Evolutionary conservation across 2,113 vertebrate species (phyloP), one percentile per base, ranked within the genome.

Genomic region (Sciurus niger): DNA sequence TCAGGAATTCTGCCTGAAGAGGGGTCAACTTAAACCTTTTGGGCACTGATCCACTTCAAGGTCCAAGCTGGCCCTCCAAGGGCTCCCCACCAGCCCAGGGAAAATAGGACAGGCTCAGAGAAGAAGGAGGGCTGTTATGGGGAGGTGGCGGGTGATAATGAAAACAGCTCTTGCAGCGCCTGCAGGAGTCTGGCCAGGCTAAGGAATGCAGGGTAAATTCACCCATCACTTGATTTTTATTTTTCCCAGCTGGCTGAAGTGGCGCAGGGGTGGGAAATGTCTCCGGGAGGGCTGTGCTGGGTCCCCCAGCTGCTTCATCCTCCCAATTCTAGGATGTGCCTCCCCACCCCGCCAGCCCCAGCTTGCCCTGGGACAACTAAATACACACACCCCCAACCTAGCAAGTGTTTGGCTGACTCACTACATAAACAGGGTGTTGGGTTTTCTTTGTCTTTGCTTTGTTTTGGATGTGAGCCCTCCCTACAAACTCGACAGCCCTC

Each of bases 371-470:
- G 86, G 74, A 96, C 96, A 97, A 76, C 77, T 89, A 79, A 78
- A 85, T 65, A 93, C 68, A 68, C 53, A 65, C 51, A n/a, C 86
- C n/a, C 70, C 70, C 89, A 82, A 86, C 84, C 96, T 90, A 97
- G 96, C 96, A 97, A 98, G 97, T 97, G 97, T 97, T 97, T 97
- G 97, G 92, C 96, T 98, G 97, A 97, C 96, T 97, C 93, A 97
- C 97, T 98, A 95, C 92, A 93, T 87, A 97, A 98, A 97, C 97
- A 97, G 95, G 51, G 92, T 94, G 90, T 95, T 98, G 90, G 53
- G 96, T 97, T 97, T 96, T 98, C 97, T 98, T 98, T 97, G 96
- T 96, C 97, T 97, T 97, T 78, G 92, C 97, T 98, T 97, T 97
- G 96, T 94, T 97, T 96, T 95, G 87, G 90, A 95, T 88, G 93